Conservation (phyloP, 2,888 invertebrate genomes). For the Patella depressa region DNA sequence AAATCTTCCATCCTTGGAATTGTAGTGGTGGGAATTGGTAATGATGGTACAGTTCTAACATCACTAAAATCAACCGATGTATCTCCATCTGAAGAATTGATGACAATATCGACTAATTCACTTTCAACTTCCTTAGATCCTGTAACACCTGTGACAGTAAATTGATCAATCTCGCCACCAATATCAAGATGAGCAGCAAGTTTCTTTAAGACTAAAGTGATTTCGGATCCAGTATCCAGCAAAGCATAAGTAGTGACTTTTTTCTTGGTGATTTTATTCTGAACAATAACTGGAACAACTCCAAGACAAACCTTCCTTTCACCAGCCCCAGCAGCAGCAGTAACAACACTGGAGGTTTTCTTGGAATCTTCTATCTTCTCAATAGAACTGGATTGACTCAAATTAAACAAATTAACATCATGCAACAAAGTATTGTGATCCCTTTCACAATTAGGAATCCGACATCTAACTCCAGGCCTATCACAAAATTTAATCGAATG, state of each 20-base stretch:
- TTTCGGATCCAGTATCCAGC: too few relatives aligned
- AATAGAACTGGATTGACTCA: too few relatives aligned
- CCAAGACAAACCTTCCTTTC: too few relatives aligned
- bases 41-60: too few relatives aligned
- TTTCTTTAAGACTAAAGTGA: not conserved
- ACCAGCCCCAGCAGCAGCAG: slow-evolving; percentile 1
- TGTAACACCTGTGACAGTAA: not conserved
- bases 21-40: too few relatives aligned
- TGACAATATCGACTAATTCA: not conserved
- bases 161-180: not conserved
- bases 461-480: not conserved
- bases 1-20: too few relatives aligned
- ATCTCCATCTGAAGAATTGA: not conserved
- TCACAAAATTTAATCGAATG: too few relatives aligned
- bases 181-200: not conserved
- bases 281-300: too few relatives aligned
- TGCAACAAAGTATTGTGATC: slow-evolving; percentile 4
- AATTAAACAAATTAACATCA: not conserved
- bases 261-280: too few relatives aligned
- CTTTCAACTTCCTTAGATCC: not conserved
- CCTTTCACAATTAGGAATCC: not conserved
- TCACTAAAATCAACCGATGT: too few relatives aligned
- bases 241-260: too few relatives aligned
- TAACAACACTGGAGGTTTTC: not conserved
- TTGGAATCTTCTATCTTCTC: too few relatives aligned